These are phyloP conservation scores for Drosophila willistoni DNA, from an alignment of 1,140 invertebrate genomes.

Conservation along the genomic window DNA sequence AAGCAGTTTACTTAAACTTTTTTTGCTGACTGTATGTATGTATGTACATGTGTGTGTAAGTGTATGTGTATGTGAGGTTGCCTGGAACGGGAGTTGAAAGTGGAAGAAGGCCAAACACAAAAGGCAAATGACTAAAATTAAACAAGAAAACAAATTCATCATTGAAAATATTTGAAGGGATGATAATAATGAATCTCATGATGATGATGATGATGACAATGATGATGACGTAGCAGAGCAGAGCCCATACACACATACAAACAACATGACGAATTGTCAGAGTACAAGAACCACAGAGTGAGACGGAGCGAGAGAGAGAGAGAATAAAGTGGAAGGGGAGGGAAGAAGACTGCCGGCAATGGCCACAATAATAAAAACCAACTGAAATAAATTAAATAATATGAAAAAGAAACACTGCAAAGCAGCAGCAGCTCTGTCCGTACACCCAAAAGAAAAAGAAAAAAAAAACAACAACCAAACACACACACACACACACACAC, in stretches of 20 bases:
- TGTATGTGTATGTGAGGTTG: slow-evolving; percentile 38
- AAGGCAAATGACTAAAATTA: slow-evolving; percentile 75
- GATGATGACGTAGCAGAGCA: slow-evolving; percentile 4
- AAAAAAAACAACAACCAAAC: slow-evolving; percentile 45
- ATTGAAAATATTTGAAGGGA: slow-evolving; percentile 63
- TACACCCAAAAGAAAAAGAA: slow-evolving; percentile 61
- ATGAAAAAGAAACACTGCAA: slow-evolving; percentile 78
- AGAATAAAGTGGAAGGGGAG: neutral
- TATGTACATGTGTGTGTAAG: slow-evolving; percentile 9
- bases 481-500: slow-evolving; percentile 4
- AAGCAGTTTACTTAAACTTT: no score
- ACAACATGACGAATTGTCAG: slow-evolving; percentile 19
- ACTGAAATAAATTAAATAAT: slow-evolving; percentile 80
- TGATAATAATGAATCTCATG: slow-evolving; percentile 40
- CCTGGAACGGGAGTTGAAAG: slow-evolving; percentile 16
- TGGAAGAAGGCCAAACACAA: slow-evolving; percentile 37
- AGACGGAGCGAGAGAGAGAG: neutral
- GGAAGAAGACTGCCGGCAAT: slow-evolving; percentile 34
- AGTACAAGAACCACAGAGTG: slow-evolving; percentile 5
- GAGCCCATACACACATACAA: neutral
- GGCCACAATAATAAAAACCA: slow-evolving; percentile 78
- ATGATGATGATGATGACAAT: no score
- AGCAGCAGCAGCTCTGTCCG: slow-evolving; percentile 12
- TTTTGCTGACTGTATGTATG: no score
- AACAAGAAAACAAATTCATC: slow-evolving; percentile 76